These are phyloP conservation scores for Hirundo rustica DNA, from an alignment of 2,797 vertebrate species.

Conservation along the genomic window DNA sequence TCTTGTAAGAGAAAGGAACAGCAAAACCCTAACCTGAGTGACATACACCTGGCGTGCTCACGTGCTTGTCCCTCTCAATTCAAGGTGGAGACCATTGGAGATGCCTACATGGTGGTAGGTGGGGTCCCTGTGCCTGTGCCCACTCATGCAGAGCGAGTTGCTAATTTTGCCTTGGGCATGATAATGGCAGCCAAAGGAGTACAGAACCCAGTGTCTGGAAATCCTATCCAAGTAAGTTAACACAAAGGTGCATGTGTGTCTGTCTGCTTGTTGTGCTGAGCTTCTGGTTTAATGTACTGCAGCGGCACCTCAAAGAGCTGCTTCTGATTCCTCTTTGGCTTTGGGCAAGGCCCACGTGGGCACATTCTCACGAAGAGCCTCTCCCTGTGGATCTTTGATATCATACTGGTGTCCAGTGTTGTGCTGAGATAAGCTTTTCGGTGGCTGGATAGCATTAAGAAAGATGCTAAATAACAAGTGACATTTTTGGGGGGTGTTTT, in stretches of 20 bases:
- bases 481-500: not conserved
- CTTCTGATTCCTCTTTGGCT: not conserved
- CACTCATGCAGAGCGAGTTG: slow-evolving; percentile 80
- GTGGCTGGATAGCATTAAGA: not conserved
- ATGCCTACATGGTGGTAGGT: slow-evolving; percentile 84
- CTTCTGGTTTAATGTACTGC: not conserved
- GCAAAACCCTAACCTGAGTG: not conserved
- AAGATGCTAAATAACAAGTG: slow-evolving; percentile 23
- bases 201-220: slow-evolving; percentile 78
- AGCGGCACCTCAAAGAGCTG: not conserved
- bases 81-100: slow-evolving; percentile 80
- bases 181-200: slow-evolving; percentile 80
- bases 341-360: not conserved
- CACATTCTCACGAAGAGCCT: not conserved
- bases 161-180: slow-evolving; percentile 84
- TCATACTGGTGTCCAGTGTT: not conserved
- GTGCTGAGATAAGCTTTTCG: not conserved
- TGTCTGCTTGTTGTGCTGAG: not conserved
- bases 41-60: not conserved
- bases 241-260: not conserved
- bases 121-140: slow-evolving; percentile 81
- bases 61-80: not conserved
- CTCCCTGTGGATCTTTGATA: not conserved
- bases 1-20: not conserved
- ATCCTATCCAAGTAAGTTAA: slow-evolving; percentile 78